Conservation (phyloP, 2,888 invertebrate species). For the Magallana nippona region DNA sequence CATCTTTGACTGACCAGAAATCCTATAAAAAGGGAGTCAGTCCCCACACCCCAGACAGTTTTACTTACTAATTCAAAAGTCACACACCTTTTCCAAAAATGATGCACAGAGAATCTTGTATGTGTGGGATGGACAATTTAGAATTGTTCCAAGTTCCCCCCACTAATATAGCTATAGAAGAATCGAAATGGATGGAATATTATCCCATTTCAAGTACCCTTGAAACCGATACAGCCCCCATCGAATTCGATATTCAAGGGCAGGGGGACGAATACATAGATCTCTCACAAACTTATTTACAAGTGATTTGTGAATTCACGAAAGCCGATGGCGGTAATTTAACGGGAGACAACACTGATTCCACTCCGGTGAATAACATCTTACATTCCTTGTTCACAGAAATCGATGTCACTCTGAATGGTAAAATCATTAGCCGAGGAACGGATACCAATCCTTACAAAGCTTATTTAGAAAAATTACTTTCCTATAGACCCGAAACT, state of each 20-base stretch:
- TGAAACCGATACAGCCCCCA: not conserved
- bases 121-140: too few relatives aligned
- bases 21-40: too few relatives aligned
- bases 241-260: constrained; percentile 34
- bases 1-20: too few relatives aligned
- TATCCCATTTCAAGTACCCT: not conserved
- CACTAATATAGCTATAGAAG: constrained; percentile 17
- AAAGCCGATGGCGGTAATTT: not conserved
- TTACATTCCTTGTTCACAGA: constrained; percentile 28
- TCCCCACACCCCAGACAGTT: too few relatives aligned
- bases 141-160: not conserved
- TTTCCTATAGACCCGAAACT: too few relatives aligned
- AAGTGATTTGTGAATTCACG: not conserved
- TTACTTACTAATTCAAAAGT: too few relatives aligned
- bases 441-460: too few relatives aligned
- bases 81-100: too few relatives aligned
- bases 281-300: constrained; percentile 26
- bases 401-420: constrained; percentile 34
- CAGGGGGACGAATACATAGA: constrained; percentile 35
- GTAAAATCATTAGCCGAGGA: not conserved
- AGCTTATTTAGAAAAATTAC: too few relatives aligned
- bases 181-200: constrained; percentile 25
- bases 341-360: not conserved
- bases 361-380: constrained; percentile 27
- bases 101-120: too few relatives aligned